phyloP scores from a whole-genome alignment of 2,888 invertebrate species.

The Nymphalis c-album region DNA sequence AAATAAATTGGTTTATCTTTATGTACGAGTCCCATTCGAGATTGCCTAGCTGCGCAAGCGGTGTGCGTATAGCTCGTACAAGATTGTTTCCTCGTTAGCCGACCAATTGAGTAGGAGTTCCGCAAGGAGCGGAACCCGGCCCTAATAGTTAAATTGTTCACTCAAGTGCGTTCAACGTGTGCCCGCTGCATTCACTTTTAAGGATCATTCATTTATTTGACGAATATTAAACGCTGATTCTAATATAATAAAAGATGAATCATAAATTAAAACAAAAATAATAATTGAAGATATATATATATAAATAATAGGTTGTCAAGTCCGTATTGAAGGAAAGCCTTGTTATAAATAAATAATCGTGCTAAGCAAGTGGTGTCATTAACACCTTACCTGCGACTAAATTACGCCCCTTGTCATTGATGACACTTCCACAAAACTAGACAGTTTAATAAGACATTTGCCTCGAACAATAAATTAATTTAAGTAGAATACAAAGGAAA shows the following conservation, averaged over 20 bases:
- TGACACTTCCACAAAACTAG: background rate
- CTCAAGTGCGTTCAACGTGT: constrained; percentile 53
- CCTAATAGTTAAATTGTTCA: constrained; percentile 65
- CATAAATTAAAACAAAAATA: background rate
- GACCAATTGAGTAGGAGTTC: constrained; percentile 73
- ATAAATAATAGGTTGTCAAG: background rate
- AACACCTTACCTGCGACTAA: background rate
- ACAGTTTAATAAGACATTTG: background rate
- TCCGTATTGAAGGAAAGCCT: background rate
- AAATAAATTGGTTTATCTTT: constrained; percentile 32
- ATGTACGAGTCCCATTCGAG: constrained; percentile 51
- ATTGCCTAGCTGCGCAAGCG: constrained; percentile 75
- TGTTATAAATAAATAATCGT: background rate
- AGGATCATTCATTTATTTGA: constrained; percentile 29
- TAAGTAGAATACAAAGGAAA: background rate
- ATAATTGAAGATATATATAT: background rate
- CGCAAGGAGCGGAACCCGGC: constrained; percentile 68
- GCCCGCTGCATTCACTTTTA: constrained; percentile 30
- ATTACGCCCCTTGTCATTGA: background rate
- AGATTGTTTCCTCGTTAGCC: constrained; percentile 81
- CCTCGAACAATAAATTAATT: background rate
- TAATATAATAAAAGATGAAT: background rate
- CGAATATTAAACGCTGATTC: constrained; percentile 1
- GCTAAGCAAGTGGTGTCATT: background rate
- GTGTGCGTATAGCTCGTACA: constrained; percentile 67